These are phyloP conservation scores for Diplodus puntazzo DNA, from an alignment of 2,797 vertebrate species.

Conservation along the genomic window DNA sequence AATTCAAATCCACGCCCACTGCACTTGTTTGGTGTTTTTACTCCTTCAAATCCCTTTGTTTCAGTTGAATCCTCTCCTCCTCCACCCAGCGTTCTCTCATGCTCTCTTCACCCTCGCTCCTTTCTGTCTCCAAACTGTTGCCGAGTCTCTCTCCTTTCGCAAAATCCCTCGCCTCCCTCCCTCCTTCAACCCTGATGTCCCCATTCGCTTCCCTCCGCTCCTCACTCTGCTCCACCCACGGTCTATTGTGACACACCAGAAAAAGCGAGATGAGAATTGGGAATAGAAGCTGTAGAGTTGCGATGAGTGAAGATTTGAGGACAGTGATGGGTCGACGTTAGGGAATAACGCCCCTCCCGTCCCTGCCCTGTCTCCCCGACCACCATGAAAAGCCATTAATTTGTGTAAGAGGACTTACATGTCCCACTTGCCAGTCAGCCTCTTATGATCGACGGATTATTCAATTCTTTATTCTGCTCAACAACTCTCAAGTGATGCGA, in stretches of 20 bases:
- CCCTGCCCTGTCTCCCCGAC: conserved; percentile 30
- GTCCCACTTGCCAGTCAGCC: conserved; percentile 58
- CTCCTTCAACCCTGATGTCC: conserved; percentile 2
- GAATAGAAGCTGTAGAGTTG: conserved; percentile 50
- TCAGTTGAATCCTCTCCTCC: conserved; percentile 30
- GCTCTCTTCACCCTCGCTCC: conserved; percentile 31
- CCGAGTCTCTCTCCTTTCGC: neutral
- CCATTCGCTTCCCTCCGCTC: conserved; percentile 1
- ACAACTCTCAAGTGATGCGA: conserved; percentile 49
- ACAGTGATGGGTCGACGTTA: conserved; percentile 60
- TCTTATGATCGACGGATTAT: conserved; percentile 62
- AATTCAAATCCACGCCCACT: conserved; percentile 48
- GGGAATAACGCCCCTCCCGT: conserved; percentile 55
- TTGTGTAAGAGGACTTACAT: conserved; percentile 69
- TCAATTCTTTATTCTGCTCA: conserved; percentile 50
- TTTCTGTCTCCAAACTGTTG: conserved; percentile 4
- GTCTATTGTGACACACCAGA: conserved; percentile 51
- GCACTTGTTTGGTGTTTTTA: conserved; percentile 48
- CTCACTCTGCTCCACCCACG: conserved; percentile 1
- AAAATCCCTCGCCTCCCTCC: neutral
- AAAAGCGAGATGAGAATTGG: conserved; percentile 58
- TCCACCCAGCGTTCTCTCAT: conserved; percentile 36
- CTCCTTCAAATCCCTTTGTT: conserved; percentile 51
- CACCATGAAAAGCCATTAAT: conserved; percentile 73
- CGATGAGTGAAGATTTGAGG: conserved; percentile 68